Evolutionary conservation across 1,140 invertebrate genomes (phyloP), one percentile per base, ranked within the genome.

Genomic region (Sitophilus oryzae): DNA sequence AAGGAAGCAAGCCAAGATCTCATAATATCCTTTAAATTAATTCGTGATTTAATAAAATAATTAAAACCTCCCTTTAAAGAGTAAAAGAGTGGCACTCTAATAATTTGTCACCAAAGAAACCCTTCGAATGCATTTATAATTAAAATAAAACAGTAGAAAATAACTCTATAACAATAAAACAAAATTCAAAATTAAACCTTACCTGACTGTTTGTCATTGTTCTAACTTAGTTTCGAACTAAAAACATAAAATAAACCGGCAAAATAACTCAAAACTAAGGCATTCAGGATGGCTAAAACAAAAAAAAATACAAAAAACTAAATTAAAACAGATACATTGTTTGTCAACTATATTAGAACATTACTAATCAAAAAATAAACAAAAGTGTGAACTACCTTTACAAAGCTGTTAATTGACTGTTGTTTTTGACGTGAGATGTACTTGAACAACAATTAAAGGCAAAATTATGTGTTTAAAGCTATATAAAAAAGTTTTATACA

Each of bases 171-270:
- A 34, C 25, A 11, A 11, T 5, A n/a, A 41, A 41, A 41, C n/a
- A 41, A n/a, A 8, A 19, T 15, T 18, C 2, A 41, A 41, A 16
- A 41, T 4, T n/a, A 41, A 15, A 10, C 11, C 51, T 52, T 37
- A 52, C 51, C 51, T 52, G 51, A 25, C 45, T 44, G 18, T 52
- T 44, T 8, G 51, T 52, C 51, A 52, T 52, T 22, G 25, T 49
- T 20, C 35, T 5, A 15, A 3, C 5, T 11, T 30, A 38, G 35
- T n/a, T 38, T 41, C 15, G 38, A 40, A 37, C 44, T 3, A 11
- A 44, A 37, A 44, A 11, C 10, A 48, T 4, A 18, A 14, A 30
- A 43, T 16, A 38, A 38, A 16, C 14, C 14, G 43, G 36, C 20
- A 52, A 44, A 44, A 10, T 52, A 40, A 52, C 45, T 40, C 51